Evolutionary conservation across 2,797 vertebrate species (phyloP), one percentile per base, ranked within the genome.

Genomic region (Sebastes hubbsi): DNA sequence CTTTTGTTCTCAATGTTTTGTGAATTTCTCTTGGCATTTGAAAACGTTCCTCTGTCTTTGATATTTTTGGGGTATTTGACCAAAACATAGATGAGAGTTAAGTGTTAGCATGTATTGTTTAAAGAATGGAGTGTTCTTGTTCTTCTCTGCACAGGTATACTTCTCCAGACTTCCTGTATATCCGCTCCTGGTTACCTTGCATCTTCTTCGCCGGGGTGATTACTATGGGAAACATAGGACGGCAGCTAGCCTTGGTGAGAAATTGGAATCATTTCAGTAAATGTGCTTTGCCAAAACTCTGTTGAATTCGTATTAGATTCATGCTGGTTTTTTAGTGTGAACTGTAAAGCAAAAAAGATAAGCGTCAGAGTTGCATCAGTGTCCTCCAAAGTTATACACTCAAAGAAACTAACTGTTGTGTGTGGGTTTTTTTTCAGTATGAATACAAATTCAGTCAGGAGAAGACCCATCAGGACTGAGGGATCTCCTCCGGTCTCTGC

Each of bases 191-290:
- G 98, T 92, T 99, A 77, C 98, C 98, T 1, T 99, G 97, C 84
- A 98, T 99, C 95, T 99, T 98, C 95, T 99, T 99, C 92, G 98
- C 98, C 25, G 98, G 98, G 73, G 98, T 98, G 79, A 99, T 99
- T 90, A 99, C 98, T 1, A 98, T 99, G 97, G 98, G 98, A 73
- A 99, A 99, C 89, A 99, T 99, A 7, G 98, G 98, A 79, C 96
- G 98, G 54, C 98, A 99, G 76, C 93, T 99, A 71, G 98, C 98
- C 75, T 95, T 98, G 97, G 98, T 99, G 92, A 96, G 96, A 67
- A 5, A 34, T 5, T n/a, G 1, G 1, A 61, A 29, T 55, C 2
- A 22, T n/a, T 72, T 55, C 6, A 63, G 20, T 22, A 4, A 36
- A 4, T 16, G 18, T 42, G 14, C 64, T 42, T 55, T 18, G 25